phyloP scores from a whole-genome alignment of 2,888 invertebrate species.

The Trachelus troglodyta region DNA sequence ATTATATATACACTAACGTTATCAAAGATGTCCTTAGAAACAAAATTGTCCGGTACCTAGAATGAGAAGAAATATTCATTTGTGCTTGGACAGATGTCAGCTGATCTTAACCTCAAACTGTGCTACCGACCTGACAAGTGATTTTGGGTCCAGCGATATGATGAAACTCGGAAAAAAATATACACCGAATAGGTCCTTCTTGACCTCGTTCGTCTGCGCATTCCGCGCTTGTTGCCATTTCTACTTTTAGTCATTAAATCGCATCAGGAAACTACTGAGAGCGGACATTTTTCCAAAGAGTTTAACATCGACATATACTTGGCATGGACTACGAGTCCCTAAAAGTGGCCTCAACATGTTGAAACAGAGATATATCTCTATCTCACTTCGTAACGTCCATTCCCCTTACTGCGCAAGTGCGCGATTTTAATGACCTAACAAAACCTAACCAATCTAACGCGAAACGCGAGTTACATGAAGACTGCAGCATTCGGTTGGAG shows the following conservation, averaged over 20 bases:
- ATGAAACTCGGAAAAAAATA: conserved; percentile 84
- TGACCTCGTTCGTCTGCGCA: conserved; percentile 74
- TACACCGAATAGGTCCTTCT: conserved; percentile 83
- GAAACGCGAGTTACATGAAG: too few species aligned
- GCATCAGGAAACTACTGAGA: background rate
- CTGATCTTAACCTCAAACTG: background rate
- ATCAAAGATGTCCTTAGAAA: conserved; percentile 94
- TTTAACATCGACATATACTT: too few species aligned
- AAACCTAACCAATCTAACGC: too few species aligned
- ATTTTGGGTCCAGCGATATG: conserved; percentile 86
- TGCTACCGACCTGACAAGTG: conserved; percentile 78
- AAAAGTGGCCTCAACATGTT: too few species aligned
- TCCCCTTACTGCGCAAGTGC: too few species aligned
- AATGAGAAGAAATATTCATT: conserved; percentile 41
- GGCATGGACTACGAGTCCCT: too few species aligned
- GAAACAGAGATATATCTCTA: too few species aligned
- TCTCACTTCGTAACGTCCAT: too few species aligned
- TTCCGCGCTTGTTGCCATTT: conserved; percentile 59
- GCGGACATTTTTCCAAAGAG: too few species aligned
- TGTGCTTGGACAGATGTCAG: conserved; percentile 4
- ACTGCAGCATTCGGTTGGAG: too few species aligned
- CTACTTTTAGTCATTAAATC: background rate
- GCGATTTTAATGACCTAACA: too few species aligned
- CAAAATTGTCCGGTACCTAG: conserved; percentile 89
- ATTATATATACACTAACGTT: conserved; percentile 94